These are phyloP conservation scores for Andrena marginata DNA, from an alignment of 2,888 invertebrate species.

Conservation along the genomic window DNA sequence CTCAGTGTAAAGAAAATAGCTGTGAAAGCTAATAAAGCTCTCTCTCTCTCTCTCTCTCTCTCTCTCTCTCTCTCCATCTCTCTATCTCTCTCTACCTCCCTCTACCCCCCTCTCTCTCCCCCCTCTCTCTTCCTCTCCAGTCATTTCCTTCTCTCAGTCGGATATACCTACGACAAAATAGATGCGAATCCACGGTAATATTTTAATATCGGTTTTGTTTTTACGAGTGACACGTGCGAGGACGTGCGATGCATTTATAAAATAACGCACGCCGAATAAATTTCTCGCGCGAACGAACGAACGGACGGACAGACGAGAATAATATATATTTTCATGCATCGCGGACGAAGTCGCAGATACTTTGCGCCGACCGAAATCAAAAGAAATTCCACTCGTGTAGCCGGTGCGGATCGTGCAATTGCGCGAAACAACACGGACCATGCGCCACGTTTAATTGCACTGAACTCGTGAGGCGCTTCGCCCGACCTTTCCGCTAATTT, in stretches of 20 bases:
- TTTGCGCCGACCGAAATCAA: conserved; percentile 34
- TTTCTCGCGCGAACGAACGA: conserved; percentile 45
- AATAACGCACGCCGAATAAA: conserved; percentile 58
- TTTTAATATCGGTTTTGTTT: conserved; percentile 48
- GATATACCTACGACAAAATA: conserved; percentile 27
- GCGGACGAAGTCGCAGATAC: conserved; percentile 36
- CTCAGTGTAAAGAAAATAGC: too few species aligned
- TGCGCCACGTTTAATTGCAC: conserved; percentile 32
- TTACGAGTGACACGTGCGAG: conserved; percentile 19
- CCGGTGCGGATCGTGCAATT: not conserved
- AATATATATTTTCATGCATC: conserved; percentile 52
- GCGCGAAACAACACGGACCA: conserved; percentile 11
- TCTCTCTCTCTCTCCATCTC: too few species aligned
- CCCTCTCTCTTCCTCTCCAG: not conserved
- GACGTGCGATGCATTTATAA: conserved; percentile 43
- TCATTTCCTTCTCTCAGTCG: too few species aligned
- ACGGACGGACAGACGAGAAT: conserved; percentile 35
- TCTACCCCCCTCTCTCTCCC: too few species aligned
- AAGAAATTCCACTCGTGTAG: conserved; percentile 45
- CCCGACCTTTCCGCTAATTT: conserved; percentile 40
- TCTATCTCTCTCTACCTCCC: too few species aligned
- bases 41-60: too few species aligned
- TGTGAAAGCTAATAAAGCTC: too few species aligned
- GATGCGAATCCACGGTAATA: conserved; percentile 49
- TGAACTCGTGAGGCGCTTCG: conserved; percentile 17